Percentiles rank a stretch among this genome's conserved stretches.
phyloP scores from a whole-genome alignment of 1,140 invertebrate species.

The Ceratina japonica region DNA sequence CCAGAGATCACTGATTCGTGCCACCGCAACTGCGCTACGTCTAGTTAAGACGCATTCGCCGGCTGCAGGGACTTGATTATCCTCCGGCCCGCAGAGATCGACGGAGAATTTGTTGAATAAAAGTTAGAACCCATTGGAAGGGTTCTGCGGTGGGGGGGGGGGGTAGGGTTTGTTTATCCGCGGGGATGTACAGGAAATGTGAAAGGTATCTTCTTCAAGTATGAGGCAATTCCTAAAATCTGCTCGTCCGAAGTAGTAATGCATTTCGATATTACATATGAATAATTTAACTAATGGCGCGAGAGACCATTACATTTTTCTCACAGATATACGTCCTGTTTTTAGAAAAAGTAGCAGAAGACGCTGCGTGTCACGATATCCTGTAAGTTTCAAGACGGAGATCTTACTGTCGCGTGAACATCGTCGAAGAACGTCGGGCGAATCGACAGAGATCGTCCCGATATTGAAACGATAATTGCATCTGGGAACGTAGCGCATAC shows the following conservation, averaged over 20 bases:
- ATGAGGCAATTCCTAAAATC: too few species aligned
- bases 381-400: neutral
- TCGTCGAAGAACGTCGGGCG: neutral
- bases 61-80: neutral
- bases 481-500: neutral
- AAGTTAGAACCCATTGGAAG: neutral
- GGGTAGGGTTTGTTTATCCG: neutral
- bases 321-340: too few species aligned
- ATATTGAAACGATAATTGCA: constrained; percentile 35
- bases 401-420: neutral
- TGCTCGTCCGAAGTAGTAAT: too few species aligned
- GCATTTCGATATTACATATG: too few species aligned
- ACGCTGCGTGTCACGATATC: neutral
- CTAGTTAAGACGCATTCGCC: neutral
- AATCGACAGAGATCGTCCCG: neutral
- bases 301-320: too few species aligned
- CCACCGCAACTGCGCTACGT: neutral
- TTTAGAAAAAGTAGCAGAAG: too few species aligned
- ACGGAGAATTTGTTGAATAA: neutral
- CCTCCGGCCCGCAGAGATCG: neutral
- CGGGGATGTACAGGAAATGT: too few species aligned
- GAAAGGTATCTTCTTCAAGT: too few species aligned
- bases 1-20: constrained; percentile 3
- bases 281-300: too few species aligned
- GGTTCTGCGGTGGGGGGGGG: neutral